Conservation (phyloP, 1,140 invertebrate species). For the Polypedilum pembai region DNA sequence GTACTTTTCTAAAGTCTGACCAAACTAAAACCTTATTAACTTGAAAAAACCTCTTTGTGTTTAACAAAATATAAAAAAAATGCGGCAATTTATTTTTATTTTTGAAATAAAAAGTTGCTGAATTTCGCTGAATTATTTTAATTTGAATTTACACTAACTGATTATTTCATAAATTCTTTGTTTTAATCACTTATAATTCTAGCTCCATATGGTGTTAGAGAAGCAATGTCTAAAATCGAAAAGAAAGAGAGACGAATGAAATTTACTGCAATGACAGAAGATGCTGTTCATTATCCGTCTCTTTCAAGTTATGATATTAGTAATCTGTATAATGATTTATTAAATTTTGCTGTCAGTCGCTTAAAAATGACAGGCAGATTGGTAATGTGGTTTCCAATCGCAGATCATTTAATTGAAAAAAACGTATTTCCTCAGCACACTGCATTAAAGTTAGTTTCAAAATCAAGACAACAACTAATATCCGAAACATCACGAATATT, state of each 20-base stretch:
- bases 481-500: conserved; percentile 70
- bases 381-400: conserved; percentile 88
- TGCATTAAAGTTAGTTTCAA: conserved; percentile 66
- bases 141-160: conserved; percentile 31
- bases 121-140: conserved; percentile 8
- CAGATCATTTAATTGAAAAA: conserved; percentile 64
- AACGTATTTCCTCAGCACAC: conserved; percentile 69
- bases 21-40: too few relatives aligned
- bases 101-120: too few relatives aligned
- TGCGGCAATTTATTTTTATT: too few relatives aligned
- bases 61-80: too few relatives aligned
- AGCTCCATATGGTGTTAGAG: conserved; percentile 94
- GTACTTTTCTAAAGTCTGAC: too few relatives aligned
- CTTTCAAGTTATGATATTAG: conserved; percentile 78
- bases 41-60: too few relatives aligned
- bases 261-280: conserved; percentile 36
- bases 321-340: conserved; percentile 73
- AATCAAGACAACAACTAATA: conserved; percentile 79
- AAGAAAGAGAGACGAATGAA: conserved; percentile 49
- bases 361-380: conserved; percentile 67
- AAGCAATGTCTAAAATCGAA: conserved; percentile 81
- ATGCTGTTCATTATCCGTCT: conserved; percentile 53
- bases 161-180: conserved; percentile 31
- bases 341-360: conserved; percentile 72
- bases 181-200: conserved; percentile 33